A percentile compares a stretch with the other conserved stretches of the same genome.
Evolutionary conservation across 2,888 invertebrate genomes (phyloP).

Genomic region (Cabera pusaria): DNA sequence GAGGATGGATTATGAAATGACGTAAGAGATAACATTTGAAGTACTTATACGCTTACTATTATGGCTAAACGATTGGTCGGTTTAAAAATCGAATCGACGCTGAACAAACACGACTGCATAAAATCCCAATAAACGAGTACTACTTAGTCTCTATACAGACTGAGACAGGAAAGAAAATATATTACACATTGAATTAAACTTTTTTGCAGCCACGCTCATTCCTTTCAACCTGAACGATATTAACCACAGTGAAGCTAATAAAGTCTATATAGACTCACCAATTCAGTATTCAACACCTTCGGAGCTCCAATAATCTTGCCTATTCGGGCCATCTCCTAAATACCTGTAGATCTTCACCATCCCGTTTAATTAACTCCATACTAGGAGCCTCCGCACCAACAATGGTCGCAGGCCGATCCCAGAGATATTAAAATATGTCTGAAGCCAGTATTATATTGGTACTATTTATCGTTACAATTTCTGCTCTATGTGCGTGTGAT

Average conservation of each 20-base stretch:
- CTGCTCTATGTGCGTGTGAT: slow-evolving; percentile 7
- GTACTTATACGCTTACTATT: no score
- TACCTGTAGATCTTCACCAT: slow-evolving; percentile 71
- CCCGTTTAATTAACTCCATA: slow-evolving; percentile 83
- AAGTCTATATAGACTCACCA: slow-evolving; percentile 28
- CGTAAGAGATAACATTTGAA: no score
- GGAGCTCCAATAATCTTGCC: slow-evolving; percentile 43
- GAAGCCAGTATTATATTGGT: slow-evolving; percentile 73
- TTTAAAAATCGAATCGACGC: no score
- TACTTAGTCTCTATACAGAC: no score
- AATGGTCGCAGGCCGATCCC: slow-evolving; percentile 72
- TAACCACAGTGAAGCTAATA: slow-evolving; percentile 22
- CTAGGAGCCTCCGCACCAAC: slow-evolving; percentile 64
- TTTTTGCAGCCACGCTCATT: no score
- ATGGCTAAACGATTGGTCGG: no score
- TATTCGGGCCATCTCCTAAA: slow-evolving; percentile 62
- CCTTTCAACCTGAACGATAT: slow-evolving; percentile 7
- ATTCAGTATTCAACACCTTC: slow-evolving; percentile 45
- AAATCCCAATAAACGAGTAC: no score
- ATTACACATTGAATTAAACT: no score
- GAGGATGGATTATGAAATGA: slow-evolving; percentile 1
- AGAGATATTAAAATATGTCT: slow-evolving; percentile 82
- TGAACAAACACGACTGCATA: no score
- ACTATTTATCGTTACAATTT: slow-evolving; percentile 38
- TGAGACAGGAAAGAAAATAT: no score